Percentiles rank a stretch among this genome's conserved stretches.
Conservation (phyloP, 2,113 vertebrate species). For the Coreoperca whiteheadi region DNA sequence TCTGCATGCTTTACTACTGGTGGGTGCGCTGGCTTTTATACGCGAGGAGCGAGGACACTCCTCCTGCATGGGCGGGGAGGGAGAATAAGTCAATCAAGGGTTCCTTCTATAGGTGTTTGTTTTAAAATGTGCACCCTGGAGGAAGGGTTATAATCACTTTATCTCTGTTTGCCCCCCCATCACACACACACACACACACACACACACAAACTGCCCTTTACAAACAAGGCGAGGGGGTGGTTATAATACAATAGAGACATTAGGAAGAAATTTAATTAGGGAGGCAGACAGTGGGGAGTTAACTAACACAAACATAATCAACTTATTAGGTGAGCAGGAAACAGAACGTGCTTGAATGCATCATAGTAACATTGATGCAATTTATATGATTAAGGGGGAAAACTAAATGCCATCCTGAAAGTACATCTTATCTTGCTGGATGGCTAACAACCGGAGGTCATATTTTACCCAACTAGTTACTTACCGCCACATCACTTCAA, state of each 20-base stretch:
- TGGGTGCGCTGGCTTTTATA: slow-evolving; percentile 87
- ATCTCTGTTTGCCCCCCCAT: slow-evolving; percentile 25
- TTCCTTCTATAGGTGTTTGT: slow-evolving; percentile 83
- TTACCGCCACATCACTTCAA: background rate
- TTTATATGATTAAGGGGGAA: background rate
- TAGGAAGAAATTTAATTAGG: slow-evolving; percentile 51
- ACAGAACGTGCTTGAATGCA: background rate
- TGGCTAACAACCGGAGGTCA: background rate
- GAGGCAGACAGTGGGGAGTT: slow-evolving; percentile 20
- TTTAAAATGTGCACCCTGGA: slow-evolving; percentile 73
- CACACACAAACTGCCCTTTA: slow-evolving; percentile 1
- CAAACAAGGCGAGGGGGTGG: slow-evolving; percentile 16
- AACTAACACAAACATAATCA: background rate
- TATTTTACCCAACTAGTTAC: background rate
- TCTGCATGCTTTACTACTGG: slow-evolving; percentile 9
- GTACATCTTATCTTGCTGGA: background rate
- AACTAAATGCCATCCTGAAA: background rate
- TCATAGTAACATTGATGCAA: background rate
- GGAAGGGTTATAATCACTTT: slow-evolving; percentile 64
- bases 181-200: slow-evolving; percentile 7
- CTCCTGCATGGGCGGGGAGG: slow-evolving; percentile 58
- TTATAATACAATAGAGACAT: slow-evolving; percentile 54
- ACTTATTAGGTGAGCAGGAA: background rate
- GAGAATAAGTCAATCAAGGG: slow-evolving; percentile 59
- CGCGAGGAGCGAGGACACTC: slow-evolving; percentile 62